Evolutionary conservation across 2,888 invertebrate species (phyloP).

Genomic region (Eupithecia tripunctaria): DNA sequence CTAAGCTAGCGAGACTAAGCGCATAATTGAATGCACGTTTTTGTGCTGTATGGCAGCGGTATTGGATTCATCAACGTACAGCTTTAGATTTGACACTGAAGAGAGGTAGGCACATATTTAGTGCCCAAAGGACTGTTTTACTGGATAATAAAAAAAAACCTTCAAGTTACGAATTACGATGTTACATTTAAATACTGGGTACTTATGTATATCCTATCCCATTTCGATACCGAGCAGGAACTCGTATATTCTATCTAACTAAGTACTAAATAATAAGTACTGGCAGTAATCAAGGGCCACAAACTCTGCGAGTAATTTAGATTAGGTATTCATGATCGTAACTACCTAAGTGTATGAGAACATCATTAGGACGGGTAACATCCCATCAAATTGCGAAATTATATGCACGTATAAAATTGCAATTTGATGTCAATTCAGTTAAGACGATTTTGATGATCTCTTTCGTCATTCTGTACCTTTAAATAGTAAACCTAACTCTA

Average conservation of each 20-base stretch:
- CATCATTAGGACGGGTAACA: conserved; percentile 18
- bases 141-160: too few relatives aligned
- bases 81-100: too few relatives aligned
- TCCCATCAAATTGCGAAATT: conserved; percentile 23
- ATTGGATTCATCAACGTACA: too few relatives aligned
- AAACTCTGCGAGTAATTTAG: conserved; percentile 1
- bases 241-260: not conserved
- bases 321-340: conserved; percentile 13
- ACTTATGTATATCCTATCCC: too few relatives aligned
- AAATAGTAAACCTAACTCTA: not conserved
- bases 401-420: conserved; percentile 22
- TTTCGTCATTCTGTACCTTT: not conserved
- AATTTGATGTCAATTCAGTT: conserved; percentile 23
- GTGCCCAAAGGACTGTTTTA: too few relatives aligned
- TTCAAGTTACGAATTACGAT: too few relatives aligned
- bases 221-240: not conserved
- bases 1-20: too few relatives aligned
- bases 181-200: too few relatives aligned
- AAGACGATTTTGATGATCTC: conserved; percentile 1
- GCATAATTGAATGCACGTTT: too few relatives aligned
- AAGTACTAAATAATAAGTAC: not conserved
- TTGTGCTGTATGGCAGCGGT: too few relatives aligned
- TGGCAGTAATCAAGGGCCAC: not conserved
- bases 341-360: conserved; percentile 28
- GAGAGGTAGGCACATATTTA: too few relatives aligned